Percentiles rank a stretch among this genome's conserved stretches.
These are phyloP conservation scores for Mormyrops boulengeri DNA, from an alignment of 2,797 vertebrate species.

Conservation along the genomic window DNA sequence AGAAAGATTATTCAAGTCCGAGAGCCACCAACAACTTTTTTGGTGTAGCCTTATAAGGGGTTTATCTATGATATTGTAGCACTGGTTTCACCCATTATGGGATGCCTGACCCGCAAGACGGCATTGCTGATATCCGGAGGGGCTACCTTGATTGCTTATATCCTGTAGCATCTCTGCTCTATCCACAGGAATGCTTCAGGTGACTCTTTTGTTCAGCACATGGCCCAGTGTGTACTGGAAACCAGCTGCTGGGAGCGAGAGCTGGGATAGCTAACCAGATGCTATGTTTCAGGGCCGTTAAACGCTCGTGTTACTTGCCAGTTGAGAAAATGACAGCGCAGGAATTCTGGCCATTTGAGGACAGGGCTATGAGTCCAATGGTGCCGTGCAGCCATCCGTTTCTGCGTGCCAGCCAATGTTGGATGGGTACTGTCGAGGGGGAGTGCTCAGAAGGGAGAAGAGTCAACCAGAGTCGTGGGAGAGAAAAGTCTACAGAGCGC, in stretches of 20 bases:
- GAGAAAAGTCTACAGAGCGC: neutral
- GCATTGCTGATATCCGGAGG: neutral
- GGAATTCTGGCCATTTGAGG: conserved; percentile 2
- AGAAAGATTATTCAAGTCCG: neutral
- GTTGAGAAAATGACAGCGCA: neutral
- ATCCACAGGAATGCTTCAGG: neutral
- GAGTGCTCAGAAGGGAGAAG: neutral
- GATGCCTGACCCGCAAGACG: neutral
- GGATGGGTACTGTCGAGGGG: neutral
- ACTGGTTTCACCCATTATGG: neutral
- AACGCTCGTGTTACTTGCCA: neutral
- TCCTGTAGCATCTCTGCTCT: neutral
- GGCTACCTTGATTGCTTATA: neutral
- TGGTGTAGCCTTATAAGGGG: neutral
- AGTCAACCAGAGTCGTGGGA: neutral
- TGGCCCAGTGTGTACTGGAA: neutral
- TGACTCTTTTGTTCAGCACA: neutral
- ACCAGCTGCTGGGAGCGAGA: neutral
- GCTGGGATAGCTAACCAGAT: neutral
- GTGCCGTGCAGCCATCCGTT: neutral
- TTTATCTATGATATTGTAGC: neutral
- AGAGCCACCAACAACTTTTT: neutral
- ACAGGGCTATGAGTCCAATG: neutral
- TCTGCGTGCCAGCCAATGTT: neutral
- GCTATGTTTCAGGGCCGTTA: neutral